Evolutionary conservation across 2,113 vertebrate genomes (phyloP).

Genomic region (Pachyramphus minor): DNA sequence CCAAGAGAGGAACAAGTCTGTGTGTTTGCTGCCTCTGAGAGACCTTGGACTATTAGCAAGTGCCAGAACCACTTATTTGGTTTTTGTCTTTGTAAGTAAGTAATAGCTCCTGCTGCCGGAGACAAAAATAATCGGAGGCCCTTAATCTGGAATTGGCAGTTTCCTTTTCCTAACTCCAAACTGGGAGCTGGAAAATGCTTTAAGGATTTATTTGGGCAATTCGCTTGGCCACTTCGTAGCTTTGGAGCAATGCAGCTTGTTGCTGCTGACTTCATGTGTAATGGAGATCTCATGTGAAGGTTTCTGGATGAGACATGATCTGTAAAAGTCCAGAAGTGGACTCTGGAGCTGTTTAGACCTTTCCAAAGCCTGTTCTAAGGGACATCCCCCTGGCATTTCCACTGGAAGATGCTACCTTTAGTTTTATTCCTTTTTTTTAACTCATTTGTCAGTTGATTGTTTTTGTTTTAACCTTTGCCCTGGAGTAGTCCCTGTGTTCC

Average conservation of each 20-base stretch:
- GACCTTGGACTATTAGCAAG: background rate
- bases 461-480: background rate
- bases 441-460: rapidly evolving
- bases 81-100: background rate
- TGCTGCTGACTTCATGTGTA: background rate
- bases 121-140: background rate
- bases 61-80: background rate
- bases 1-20: background rate
- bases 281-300: background rate
- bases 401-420: background rate
- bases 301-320: background rate
- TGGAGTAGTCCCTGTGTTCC: background rate
- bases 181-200: background rate
- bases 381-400: background rate
- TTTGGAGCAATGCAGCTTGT: background rate
- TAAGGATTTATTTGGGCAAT: background rate
- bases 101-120: background rate
- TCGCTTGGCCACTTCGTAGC: background rate
- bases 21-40: background rate
- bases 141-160: background rate
- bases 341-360: background rate
- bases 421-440: background rate
- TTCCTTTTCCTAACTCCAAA: background rate
- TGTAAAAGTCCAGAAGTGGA: background rate
- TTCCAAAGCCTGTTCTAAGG: background rate